Evolutionary conservation across 2,888 invertebrate genomes (phyloP).

Genomic region (Caenorhabditis imperialis): DNA sequence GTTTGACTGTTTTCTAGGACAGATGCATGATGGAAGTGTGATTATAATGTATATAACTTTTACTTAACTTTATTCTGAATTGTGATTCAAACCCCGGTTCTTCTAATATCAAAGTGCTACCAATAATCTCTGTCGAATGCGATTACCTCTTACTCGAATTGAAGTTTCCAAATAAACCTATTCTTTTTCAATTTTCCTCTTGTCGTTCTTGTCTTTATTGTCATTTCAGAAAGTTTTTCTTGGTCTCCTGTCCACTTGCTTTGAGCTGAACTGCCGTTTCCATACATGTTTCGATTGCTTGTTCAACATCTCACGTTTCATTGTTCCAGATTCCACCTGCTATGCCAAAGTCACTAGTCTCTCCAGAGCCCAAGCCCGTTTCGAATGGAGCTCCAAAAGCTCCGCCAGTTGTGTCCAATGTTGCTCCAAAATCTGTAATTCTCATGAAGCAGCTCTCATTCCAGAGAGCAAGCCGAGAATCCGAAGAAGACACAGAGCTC

Average conservation of each 20-base stretch:
- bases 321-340: slow-evolving; percentile 15
- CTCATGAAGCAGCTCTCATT: slow-evolving; percentile 45
- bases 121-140: too few species aligned
- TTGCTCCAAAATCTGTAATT: slow-evolving; percentile 29
- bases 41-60: too few species aligned
- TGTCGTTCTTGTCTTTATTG: slow-evolving; percentile 3
- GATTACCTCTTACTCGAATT: too few species aligned
- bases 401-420: slow-evolving; percentile 28
- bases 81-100: too few species aligned
- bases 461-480: slow-evolving; percentile 48
- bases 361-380: slow-evolving; percentile 34
- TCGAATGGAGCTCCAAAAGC: background rate
- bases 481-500: slow-evolving; percentile 52
- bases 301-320: background rate
- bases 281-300: background rate
- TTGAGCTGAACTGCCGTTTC: too few species aligned
- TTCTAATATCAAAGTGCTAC: too few species aligned
- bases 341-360: slow-evolving; percentile 27
- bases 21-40: too few species aligned
- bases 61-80: too few species aligned
- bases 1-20: slow-evolving; percentile 54
- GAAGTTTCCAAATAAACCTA: too few species aligned
- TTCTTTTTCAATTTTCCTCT: too few species aligned
- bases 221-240: too few species aligned
- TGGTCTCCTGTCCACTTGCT: too few species aligned